Evolutionary conservation across 1,140 invertebrate species (phyloP).

Genomic region (Macrobrachium nipponense): DNA sequence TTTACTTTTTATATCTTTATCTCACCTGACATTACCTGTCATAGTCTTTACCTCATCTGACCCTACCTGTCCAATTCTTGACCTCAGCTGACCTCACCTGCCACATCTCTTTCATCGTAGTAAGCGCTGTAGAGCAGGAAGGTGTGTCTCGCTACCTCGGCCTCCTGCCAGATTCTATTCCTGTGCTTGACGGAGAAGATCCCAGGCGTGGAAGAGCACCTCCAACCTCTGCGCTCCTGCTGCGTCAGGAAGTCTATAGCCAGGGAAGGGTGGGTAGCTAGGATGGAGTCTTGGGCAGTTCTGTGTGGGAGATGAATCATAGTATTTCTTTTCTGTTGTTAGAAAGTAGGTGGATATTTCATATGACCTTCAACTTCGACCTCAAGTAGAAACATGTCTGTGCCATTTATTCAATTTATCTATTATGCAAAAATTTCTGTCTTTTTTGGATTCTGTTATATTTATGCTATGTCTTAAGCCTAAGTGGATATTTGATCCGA

Average conservation of each 20-base stretch:
- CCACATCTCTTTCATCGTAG: slow-evolving; percentile 11
- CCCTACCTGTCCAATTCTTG: background rate
- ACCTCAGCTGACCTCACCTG: background rate
- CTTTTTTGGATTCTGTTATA: too few relatives aligned
- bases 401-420: too few relatives aligned
- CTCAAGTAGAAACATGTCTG: too few relatives aligned
- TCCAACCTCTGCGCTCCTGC: slow-evolving; percentile 16
- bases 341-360: background rate
- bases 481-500: too few relatives aligned
- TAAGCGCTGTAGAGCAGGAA: slow-evolving; percentile 32
- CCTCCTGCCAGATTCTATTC: slow-evolving; percentile 36
- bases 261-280: slow-evolving; percentile 35
- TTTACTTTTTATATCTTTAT: too few relatives aligned
- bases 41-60: background rate
- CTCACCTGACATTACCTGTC: background rate
- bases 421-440: too few relatives aligned
- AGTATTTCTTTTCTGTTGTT: background rate
- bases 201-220: slow-evolving; percentile 25
- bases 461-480: too few relatives aligned
- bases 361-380: too few relatives aligned
- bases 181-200: slow-evolving; percentile 37
- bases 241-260: slow-evolving; percentile 30
- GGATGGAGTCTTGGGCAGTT: background rate
- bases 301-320: background rate
- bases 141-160: background rate